Evolutionary conservation across 64 coral and sea anemone species (phyloP), one percentile per base, ranked within the genome.

Genomic region (Acropora yongei): DNA sequence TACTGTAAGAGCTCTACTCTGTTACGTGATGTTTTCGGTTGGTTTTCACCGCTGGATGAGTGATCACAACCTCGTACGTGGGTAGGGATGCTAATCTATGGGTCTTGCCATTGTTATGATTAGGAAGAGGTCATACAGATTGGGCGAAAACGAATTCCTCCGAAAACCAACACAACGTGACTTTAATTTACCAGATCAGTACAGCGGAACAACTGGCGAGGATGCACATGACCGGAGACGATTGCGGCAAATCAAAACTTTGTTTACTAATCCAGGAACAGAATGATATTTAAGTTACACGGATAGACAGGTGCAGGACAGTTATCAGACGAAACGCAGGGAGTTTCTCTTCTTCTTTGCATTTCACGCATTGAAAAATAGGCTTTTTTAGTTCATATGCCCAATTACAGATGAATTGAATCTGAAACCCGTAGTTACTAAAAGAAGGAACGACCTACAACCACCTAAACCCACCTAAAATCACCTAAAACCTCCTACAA

Each of bases 261-360:
- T 85, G 82, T 61, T 46, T 69, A 10, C 45, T 85, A 44, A 72
- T n/a, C 44, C 44, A 85, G 3, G 82, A 85, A 71, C 82, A 85
- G 17, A 85, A 45, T 48, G 63, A 85, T 16, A 85, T 85, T 48
- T 65, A 85, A 49, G 9, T 2, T 6, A 85, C 48, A 69, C 43
- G 69, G 7, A 48, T 85, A n/a, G 82, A 85, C 1, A 71, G 17
- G 14, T 85, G 82, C 19, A 47, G 82, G 42, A 72, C 61, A 30
- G 44, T 85, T 13, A 85, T 85, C 14, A 67, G 82, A 49, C 82
- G 63, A 19, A 85, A 85, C 82, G 82, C 82, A 14, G 82, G 69
- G 72, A 85, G 63, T 85, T 13, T 63, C 60, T 3, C 7, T 13
- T 2, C 16, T 63, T 7, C 13, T 13, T 14, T 63, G 60, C 60